Conservation (phyloP, 2,888 invertebrate genomes). For the Crematogaster levior region DNA sequence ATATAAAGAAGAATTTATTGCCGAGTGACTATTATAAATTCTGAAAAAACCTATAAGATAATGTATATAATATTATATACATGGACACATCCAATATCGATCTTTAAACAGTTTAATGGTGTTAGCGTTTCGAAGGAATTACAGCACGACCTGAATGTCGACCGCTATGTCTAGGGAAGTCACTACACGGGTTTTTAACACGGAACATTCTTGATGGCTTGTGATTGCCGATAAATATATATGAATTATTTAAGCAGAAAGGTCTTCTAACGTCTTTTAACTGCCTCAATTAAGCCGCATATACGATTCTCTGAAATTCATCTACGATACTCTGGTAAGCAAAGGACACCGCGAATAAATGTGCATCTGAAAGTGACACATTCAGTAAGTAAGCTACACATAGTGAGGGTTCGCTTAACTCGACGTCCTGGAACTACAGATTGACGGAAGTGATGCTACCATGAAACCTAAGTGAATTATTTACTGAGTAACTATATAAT, state of each 20-base stretch:
- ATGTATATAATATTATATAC: conserved; percentile 39
- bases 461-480: background rate
- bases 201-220: conserved; percentile 69
- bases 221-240: conserved; percentile 70
- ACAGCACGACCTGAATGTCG: conserved; percentile 26
- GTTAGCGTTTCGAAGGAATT: conserved; percentile 73
- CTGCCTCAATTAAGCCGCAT: conserved; percentile 63
- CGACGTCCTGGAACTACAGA: background rate
- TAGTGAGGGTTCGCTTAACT: conserved; percentile 12
- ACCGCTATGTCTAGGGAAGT: conserved; percentile 49
- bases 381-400: conserved; percentile 39
- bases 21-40: conserved; percentile 10
- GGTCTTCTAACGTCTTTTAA: conserved; percentile 55
- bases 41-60: conserved; percentile 30
- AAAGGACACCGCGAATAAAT: conserved; percentile 41
- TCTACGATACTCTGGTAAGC: background rate
- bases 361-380: conserved; percentile 5
- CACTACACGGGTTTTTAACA: conserved; percentile 48
- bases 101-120: conserved; percentile 73
- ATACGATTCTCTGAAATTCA: conserved; percentile 49
- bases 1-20: background rate
- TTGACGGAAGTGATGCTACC: background rate
- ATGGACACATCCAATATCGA: too few species aligned
- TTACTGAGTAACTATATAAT: background rate
- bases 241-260: conserved; percentile 61